These are phyloP conservation scores for Malacosoma neustria DNA, from an alignment of 2,888 invertebrate genomes.

Conservation along the genomic window DNA sequence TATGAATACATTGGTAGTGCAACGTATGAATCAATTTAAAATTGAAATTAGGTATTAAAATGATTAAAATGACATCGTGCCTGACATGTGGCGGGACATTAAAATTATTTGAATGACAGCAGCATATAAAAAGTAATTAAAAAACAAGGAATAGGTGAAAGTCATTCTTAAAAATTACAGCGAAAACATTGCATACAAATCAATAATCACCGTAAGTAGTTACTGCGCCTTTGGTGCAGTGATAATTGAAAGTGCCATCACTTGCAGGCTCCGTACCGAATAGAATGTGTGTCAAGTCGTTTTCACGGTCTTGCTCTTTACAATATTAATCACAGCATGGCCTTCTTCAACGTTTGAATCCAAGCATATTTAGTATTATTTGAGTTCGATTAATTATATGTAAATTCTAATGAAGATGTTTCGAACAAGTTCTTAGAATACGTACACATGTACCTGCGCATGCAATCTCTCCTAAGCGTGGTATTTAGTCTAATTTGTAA, in stretches of 20 bases:
- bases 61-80: conserved; percentile 42
- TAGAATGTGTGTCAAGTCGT: conserved; percentile 61
- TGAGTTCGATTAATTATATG: not conserved
- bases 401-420: conserved; percentile 21
- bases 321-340: not conserved
- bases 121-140: conserved; percentile 41
- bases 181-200: conserved; percentile 50
- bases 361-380: not conserved
- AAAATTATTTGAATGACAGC: conserved; percentile 55
- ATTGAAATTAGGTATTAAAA: conserved; percentile 57
- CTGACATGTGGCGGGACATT: conserved; percentile 48
- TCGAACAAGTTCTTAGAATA: conserved; percentile 29
- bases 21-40: conserved; percentile 45
- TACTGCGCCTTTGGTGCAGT: conserved; percentile 47
- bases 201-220: conserved; percentile 41
- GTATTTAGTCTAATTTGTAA: conserved; percentile 28
- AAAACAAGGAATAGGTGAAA: conserved; percentile 56
- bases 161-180: conserved; percentile 44
- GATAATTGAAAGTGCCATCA: conserved; percentile 69
- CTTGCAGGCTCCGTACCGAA: conserved; percentile 50
- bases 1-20: conserved; percentile 48
- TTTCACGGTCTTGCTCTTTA: conserved; percentile 51
- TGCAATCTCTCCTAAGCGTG: not conserved
- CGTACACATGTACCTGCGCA: not conserved
- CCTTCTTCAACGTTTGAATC: not conserved